Base-by-base conservation (phyloP, 2,888 invertebrate species). In the Phyto melanocephala region DNA sequence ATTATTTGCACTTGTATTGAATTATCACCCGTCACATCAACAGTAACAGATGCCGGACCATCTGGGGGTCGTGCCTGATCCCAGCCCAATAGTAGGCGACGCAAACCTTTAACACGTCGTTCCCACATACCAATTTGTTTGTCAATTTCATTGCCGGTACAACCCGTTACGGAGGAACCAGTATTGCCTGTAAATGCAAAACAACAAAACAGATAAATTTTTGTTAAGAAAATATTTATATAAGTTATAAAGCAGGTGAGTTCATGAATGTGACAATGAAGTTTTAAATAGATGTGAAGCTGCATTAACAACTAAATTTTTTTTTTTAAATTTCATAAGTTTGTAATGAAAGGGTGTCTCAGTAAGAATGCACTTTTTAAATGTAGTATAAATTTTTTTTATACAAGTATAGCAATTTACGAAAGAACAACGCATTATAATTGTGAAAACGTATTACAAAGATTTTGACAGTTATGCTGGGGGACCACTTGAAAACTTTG, bases 61-160 rank as follows among this genome's bases (percentile, higher is more conserved):
- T 96, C 95, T 47, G 98, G 98, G 0, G 95, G 94, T 40, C 96
- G 93, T 11, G 96, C 95, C 91, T 97, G 96, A 87, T 97, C 96
- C 93, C 97, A 97, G 58, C 98, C 98, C 35, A 95, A 92, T 42
- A 96, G 93, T 93, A 98, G 95, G 47, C 93, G 92, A 81, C 93
- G 88, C 76, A 91, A 85, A n/a, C 91, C 91, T 87, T 91, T 91
- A 5, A 91, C 88, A 24, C 91, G 94, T 83, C 97, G 93, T 86
- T 98, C 97, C 97, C 98, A 98, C 68, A 96, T 94, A 84, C 95
- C 95, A 65, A 95, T 94, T 90, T 96, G 96, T 87, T 96, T 96
- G 89, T 96, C 96, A 84, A 94, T 94, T 87, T 95, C 95, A 13
- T 93, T 94, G 56, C 94, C 95, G 0, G 95, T 94, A 89, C 96